Percentiles rank a stretch among this genome's conserved stretches.
phyloP scores from a whole-genome alignment of 2,888 invertebrate species.

The Mechanitis mazaeus region DNA sequence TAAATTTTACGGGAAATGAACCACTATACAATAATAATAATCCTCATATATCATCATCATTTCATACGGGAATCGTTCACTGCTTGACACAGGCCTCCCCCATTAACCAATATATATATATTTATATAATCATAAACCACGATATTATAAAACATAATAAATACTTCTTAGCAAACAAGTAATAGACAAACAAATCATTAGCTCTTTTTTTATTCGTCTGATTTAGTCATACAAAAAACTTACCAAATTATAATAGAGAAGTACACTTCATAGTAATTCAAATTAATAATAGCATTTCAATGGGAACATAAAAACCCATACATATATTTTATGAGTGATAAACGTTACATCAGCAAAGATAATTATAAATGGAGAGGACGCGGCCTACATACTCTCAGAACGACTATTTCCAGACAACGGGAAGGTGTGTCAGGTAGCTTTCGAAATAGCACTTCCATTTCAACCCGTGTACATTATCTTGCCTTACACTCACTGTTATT shows the following conservation, averaged over 20 bases:
- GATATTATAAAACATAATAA: too few relatives aligned
- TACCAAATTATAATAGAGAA: not conserved
- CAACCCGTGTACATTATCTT: slow-evolving; percentile 27
- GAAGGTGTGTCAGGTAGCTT: slow-evolving; percentile 60
- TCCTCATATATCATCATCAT: too few relatives aligned
- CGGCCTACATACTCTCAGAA: slow-evolving; percentile 65
- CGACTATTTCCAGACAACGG: slow-evolving; percentile 61
- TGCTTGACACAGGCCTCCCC: too few relatives aligned
- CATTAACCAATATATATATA: too few relatives aligned
- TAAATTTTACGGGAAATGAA: too few relatives aligned
- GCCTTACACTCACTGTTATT: slow-evolving; percentile 26
- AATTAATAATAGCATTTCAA: slow-evolving; percentile 17
- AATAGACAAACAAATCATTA: too few relatives aligned
- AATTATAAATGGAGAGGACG: slow-evolving; percentile 60
- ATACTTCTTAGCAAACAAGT: too few relatives aligned
- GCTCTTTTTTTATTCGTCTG: too few relatives aligned
- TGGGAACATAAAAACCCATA: slow-evolving; percentile 20
- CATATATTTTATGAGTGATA: slow-evolving; percentile 39
- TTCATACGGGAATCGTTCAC: too few relatives aligned
- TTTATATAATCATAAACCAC: too few relatives aligned
- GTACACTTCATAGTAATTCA: slow-evolving; percentile 1
- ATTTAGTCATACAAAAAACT: not conserved
- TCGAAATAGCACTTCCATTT: slow-evolving; percentile 49
- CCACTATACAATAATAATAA: too few relatives aligned
- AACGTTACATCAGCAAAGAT: slow-evolving; percentile 59